These are phyloP conservation scores for Arnoldichthys spilopterus DNA, from an alignment of 2,797 vertebrate species.

Conservation along the genomic window DNA sequence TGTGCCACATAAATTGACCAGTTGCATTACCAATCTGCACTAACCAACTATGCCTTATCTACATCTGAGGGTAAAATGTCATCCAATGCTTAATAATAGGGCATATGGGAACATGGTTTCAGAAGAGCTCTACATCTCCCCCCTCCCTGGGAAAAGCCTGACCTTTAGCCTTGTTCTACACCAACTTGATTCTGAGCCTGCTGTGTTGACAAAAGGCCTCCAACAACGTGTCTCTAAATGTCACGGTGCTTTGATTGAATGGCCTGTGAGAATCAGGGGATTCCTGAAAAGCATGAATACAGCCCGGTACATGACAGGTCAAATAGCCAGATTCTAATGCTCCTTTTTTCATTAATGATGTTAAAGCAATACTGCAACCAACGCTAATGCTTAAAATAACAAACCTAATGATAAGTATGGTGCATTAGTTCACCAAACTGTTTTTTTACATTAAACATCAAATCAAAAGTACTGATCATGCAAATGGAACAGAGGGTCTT, in stretches of 20 bases:
- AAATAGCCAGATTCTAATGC: neutral
- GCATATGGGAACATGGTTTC: neutral
- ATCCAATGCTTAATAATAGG: neutral
- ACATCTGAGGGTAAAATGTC: neutral
- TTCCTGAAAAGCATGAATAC: slow-evolving; percentile 4
- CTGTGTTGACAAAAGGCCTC: slow-evolving; percentile 31
- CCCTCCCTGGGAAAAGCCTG: slow-evolving; percentile 72
- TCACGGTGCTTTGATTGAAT: slow-evolving; percentile 21
- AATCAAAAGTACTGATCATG: slow-evolving; percentile 3
- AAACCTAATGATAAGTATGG: too few species aligned
- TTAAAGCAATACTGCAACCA: neutral
- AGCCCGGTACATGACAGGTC: neutral
- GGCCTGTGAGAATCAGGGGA: slow-evolving; percentile 9
- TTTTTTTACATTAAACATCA: neutral
- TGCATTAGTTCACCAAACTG: too few species aligned
- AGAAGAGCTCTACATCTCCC: neutral
- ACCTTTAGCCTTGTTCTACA: slow-evolving; percentile 70
- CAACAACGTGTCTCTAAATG: slow-evolving; percentile 48
- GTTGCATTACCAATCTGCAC: too few species aligned
- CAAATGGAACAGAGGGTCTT: neutral
- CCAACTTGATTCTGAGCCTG: slow-evolving; percentile 45
- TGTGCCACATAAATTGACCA: too few species aligned
- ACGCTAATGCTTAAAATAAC: neutral
- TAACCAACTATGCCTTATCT: neutral
- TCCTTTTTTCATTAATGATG: neutral